Conservation (phyloP, 2,113 vertebrate genomes). For the Marmota monax region DNA sequence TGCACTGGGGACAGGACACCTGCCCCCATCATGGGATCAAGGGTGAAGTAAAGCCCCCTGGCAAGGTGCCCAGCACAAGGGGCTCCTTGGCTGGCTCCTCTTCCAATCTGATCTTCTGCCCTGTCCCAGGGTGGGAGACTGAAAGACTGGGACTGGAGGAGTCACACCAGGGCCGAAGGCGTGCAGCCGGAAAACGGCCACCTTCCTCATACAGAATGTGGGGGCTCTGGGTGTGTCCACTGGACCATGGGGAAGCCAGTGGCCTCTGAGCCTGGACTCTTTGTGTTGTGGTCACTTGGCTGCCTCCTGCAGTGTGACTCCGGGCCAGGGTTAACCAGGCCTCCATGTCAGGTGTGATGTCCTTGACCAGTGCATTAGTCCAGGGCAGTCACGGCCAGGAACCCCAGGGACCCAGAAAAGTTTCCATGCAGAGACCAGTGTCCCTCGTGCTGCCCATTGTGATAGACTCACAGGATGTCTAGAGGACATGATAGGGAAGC, state of each 20-base stretch:
- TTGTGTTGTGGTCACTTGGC: neutral
- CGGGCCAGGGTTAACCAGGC: neutral
- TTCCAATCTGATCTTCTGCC: neutral
- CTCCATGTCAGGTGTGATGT: neutral
- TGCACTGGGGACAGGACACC: neutral
- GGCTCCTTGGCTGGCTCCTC: neutral
- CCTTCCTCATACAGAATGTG: rapidly evolving
- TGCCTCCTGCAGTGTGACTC: neutral
- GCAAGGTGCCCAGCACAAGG: neutral
- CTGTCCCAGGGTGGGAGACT: neutral
- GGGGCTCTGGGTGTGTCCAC: neutral
- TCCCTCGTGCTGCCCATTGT: neutral
- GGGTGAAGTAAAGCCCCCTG: rapidly evolving
- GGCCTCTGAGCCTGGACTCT: neutral
- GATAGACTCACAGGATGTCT: neutral
- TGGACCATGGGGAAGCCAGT: neutral
- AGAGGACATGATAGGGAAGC: neutral
- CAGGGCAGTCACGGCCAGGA: neutral
- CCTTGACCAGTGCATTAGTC: too few species aligned
- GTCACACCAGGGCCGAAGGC: neutral
- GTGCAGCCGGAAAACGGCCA: neutral
- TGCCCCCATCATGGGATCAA: neutral
- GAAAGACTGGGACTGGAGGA: neutral
- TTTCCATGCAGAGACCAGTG: neutral
- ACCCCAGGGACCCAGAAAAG: too few species aligned